phyloP scores from a whole-genome alignment of 2,888 invertebrate species.

The Scaeva pyrastri region DNA sequence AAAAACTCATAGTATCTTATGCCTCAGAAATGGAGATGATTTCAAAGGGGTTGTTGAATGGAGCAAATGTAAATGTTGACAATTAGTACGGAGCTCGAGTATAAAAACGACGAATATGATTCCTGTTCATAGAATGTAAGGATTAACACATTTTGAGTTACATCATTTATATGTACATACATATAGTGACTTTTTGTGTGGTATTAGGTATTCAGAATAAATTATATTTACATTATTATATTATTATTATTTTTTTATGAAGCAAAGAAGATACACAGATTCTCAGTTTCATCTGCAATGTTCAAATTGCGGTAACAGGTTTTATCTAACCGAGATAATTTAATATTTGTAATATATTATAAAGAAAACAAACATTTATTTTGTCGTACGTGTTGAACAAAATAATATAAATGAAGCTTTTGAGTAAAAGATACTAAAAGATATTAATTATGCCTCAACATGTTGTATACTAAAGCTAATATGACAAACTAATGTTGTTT shows the following conservation, averaged over 20 bases:
- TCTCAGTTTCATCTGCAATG: not conserved
- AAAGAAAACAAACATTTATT: not conserved
- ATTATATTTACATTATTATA: slow-evolving; percentile 43
- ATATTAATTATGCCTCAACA: not conserved
- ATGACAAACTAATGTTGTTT: no score
- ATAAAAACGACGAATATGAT: not conserved
- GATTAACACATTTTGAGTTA: slow-evolving; percentile 52
- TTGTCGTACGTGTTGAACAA: not conserved
- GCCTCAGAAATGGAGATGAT: slow-evolving; percentile 12
- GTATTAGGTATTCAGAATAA: slow-evolving; percentile 37
- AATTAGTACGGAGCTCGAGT: slow-evolving; percentile 53
- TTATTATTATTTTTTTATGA: not conserved
- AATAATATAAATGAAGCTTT: not conserved
- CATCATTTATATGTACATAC: slow-evolving; percentile 18
- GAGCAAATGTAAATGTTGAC: slow-evolving; percentile 58
- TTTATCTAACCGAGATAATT: not conserved
- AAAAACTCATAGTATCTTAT: not conserved
- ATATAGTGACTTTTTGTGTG: slow-evolving; percentile 43
- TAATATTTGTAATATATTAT: not conserved
- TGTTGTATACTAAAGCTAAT: no score
- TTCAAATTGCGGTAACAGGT: slow-evolving; percentile 13
- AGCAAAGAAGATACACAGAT: not conserved
- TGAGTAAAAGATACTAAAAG: not conserved
- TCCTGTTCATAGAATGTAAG: slow-evolving; percentile 52
- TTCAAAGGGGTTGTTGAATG: not conserved